Conservation (phyloP, 2,113 vertebrate genomes). For the Upupa epops region DNA sequence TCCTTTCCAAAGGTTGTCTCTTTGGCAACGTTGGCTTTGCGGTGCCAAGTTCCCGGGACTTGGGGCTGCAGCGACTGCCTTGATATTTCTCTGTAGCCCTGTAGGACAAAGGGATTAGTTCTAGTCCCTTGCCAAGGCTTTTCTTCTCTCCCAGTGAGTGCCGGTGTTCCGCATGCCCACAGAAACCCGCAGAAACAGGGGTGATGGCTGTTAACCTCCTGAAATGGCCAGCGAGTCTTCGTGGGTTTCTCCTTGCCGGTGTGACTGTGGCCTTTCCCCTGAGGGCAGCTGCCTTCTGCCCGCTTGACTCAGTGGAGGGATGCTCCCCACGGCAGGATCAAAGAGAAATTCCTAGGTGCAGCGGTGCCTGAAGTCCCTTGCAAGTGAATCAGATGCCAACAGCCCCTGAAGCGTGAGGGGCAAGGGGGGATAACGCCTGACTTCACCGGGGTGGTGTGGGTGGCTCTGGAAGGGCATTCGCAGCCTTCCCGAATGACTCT, state of each 20-base stretch:
- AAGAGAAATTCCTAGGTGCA: not conserved
- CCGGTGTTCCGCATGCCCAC: not conserved
- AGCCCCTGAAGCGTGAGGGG: not conserved
- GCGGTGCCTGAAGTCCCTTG: not conserved
- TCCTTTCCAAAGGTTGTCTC: constrained; percentile 23
- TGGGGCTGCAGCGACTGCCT: not conserved
- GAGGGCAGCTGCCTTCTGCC: not conserved
- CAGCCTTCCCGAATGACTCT: not conserved
- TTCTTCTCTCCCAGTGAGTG: not conserved
- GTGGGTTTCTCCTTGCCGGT: not conserved
- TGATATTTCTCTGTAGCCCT: not conserved
- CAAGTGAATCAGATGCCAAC: not conserved
- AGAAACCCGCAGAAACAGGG: not conserved
- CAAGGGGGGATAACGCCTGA: not conserved
- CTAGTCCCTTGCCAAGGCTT: not conserved
- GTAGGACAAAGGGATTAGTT: not conserved
- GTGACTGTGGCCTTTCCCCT: not conserved
- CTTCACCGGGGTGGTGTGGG: not conserved
- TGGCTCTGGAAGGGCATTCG: not conserved
- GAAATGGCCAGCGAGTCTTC: not conserved
- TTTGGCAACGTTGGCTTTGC: not conserved
- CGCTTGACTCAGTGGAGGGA: not conserved
- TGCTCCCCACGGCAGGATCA: not conserved
- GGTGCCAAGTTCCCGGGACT: not conserved
- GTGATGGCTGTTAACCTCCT: not conserved